Evolutionary conservation across 2,113 vertebrate species (phyloP).

Genomic region (Apteryx owenii): DNA sequence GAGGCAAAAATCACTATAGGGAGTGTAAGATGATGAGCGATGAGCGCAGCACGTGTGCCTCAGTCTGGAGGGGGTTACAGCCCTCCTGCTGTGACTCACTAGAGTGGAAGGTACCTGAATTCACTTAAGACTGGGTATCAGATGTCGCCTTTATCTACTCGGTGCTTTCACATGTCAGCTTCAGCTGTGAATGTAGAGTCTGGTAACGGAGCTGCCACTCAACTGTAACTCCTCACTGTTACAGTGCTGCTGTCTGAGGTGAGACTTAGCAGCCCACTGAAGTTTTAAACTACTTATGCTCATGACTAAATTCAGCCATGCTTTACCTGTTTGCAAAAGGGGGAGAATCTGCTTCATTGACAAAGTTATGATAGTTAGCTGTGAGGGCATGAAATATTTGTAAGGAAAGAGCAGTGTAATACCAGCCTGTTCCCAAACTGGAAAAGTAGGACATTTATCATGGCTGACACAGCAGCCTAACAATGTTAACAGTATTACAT

Average conservation of each 20-base stretch:
- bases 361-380: not conserved
- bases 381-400: not conserved
- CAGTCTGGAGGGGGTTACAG: not conserved
- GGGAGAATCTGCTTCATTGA: not conserved
- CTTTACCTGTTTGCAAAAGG: not conserved
- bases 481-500: rapidly evolving
- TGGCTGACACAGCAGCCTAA: not conserved
- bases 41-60: not conserved
- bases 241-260: not conserved
- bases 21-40: not conserved
- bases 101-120: not conserved
- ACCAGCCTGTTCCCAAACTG: not conserved
- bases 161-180: not conserved
- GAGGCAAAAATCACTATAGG: not conserved
- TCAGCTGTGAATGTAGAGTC: not conserved
- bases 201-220: not conserved
- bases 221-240: not conserved
- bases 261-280: not conserved
- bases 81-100: rapidly evolving
- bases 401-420: not conserved
- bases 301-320: not conserved
- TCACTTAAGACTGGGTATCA: not conserved
- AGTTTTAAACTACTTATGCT: not conserved
- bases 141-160: not conserved
- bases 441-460: not conserved